phyloP scores from a whole-genome alignment of 1,140 invertebrate genomes.

The Aphis craccivora region DNA sequence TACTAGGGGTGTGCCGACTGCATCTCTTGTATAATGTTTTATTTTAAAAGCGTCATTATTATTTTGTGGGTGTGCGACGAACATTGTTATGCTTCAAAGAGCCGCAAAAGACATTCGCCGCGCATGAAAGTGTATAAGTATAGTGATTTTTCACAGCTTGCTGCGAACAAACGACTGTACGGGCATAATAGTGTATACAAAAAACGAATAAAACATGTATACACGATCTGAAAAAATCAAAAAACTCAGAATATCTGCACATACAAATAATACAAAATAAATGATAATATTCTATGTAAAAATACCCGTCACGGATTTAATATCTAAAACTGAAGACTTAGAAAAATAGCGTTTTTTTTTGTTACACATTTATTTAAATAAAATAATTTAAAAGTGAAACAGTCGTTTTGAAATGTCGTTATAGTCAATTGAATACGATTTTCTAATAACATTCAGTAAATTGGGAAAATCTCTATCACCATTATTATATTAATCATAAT shows the following conservation, averaged over 20 bases:
- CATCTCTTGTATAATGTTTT: background rate
- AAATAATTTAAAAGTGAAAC: no score
- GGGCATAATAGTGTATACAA: background rate
- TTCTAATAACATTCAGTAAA: no score
- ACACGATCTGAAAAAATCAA: background rate
- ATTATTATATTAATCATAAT: no score
- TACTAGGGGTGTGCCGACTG: background rate
- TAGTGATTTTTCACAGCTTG: background rate
- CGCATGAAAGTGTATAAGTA: background rate
- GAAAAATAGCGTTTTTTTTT: background rate
- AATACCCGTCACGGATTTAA: background rate
- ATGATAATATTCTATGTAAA: background rate
- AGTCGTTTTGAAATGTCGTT: no score
- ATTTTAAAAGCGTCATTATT: slow-evolving; percentile 8
- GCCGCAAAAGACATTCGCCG: background rate
- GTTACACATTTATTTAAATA: no score
- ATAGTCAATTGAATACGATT: no score
- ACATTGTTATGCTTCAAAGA: background rate
- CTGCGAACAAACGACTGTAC: background rate
- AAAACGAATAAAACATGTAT: background rate
- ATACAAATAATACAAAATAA: background rate
- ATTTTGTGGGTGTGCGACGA: background rate
- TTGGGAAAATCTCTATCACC: no score
- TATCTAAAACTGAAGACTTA: background rate
- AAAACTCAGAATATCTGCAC: background rate